Percentiles rank a stretch among this genome's conserved stretches.
Conservation (phyloP, 2,113 vertebrate genomes). For the Eleginops maclovinus region DNA sequence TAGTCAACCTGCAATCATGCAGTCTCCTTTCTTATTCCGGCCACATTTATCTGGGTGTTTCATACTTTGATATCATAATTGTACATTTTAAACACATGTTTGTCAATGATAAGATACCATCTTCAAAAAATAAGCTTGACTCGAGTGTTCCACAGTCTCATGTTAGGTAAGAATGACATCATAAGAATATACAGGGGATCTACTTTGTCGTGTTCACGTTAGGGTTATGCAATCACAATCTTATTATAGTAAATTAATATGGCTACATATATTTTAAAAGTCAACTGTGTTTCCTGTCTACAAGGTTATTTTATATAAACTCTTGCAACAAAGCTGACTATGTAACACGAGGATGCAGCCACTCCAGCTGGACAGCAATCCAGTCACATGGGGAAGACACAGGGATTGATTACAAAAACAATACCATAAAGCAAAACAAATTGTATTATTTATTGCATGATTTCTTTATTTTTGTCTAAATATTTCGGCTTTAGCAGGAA, state of each 20-base stretch:
- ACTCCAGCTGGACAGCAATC: conserved; percentile 41
- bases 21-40: neutral
- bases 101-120: neutral
- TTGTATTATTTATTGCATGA: too few relatives aligned
- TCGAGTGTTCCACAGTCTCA: too few relatives aligned
- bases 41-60: neutral
- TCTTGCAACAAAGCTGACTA: neutral
- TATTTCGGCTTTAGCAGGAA: neutral
- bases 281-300: neutral
- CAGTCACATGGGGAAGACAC: neutral
- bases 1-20: neutral
- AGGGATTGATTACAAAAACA: neutral
- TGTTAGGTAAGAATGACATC: too few relatives aligned
- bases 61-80: neutral
- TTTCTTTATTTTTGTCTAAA: too few relatives aligned
- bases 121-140: neutral
- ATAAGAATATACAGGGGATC: too few relatives aligned
- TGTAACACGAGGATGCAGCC: neutral
- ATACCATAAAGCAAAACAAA: too few relatives aligned
- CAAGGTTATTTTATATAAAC: neutral
- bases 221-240: neutral
- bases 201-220: neutral
- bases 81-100: neutral
- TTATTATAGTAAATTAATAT: neutral
- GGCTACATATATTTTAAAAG: neutral